Base-by-base conservation (phyloP, 1,140 invertebrate species). In the Neelides sp. region DNA sequence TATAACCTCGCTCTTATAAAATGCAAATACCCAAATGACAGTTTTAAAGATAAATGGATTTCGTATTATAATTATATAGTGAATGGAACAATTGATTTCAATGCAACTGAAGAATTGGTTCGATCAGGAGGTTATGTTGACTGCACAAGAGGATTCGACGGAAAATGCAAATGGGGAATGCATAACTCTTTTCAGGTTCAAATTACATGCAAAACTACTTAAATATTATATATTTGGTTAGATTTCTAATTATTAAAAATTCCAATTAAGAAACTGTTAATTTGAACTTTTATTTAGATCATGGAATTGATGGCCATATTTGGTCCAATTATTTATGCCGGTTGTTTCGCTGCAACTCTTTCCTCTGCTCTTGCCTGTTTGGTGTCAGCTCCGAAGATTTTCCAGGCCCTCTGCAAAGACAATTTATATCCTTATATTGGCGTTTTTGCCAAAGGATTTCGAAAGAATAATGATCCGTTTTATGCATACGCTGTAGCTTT, bases 331-430 rank as follows among this genome's bases (percentile, higher is more conserved):
- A 93, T 98, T 59, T 95, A 93, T 63, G 88, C 86, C 22, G 94
- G 93, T 0, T 95, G 92, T 63, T 96, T 39, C 36, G 53, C 93
- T 1, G 94, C 94, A 2, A 95, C 94, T 1, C 68, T 98, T 10
- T 94, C 90, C 2, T 95, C 91, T 7, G 94, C 95, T 1, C 71
- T 98, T 27, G 93, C 94, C 1, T 91, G 88, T 54, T 72, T 98
- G 39, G 91, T 98, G 1, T 92, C 89, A 15, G 95, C 93, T 0
- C 95, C 95, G 0, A 87, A 87, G 75, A 82, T 88, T 0, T 87
- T 91, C 63, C 88, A 95, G 78, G 92, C 92, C 40, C 74, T 98
- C 4, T 96, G 91, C 64, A 87, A 91, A 65, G 95, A 98, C 67
- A 84, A 86, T 61, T 68, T 98, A 13, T 98, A 98, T 69, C 95